Base-by-base conservation (phyloP, 1,140 invertebrate genomes). In the Capitella teleta region DNA sequence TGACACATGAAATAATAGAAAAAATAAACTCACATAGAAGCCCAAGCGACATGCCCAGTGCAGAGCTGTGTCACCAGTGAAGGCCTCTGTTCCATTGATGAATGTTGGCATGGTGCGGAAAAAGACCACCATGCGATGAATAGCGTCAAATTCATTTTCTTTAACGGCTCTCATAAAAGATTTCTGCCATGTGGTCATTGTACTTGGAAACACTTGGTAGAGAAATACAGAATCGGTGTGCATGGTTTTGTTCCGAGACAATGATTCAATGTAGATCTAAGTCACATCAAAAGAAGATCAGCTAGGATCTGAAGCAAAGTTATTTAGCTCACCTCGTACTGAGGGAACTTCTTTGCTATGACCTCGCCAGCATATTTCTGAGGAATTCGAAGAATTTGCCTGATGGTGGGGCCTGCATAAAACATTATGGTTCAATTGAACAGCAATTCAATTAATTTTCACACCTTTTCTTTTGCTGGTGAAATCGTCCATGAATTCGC, bases 141-240 rank as follows among this genome's bases (percentile, higher is more conserved):
- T 58, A 5, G 60, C 62, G 28, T 66, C 62, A 30, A 57, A 53
- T 45, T 71, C 64, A 47, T 63, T 62, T 14, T 71, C 68, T 21
- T 59, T 46, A 12, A 63, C 61, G 14, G 64, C 58, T 38, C 61
- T 62, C 12, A 69, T 57, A 47, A 66, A 66, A 25, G 62, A 49
- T 42, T 52, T 52, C 25, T 71, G 66, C 66, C 66, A 70, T 12
- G 56, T 59, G 12, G 51, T 47, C 0, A 59, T 61, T 52, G 58
- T 66, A 8, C 62, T 62, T 14, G 67, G 68, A 52, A 71, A 71
- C 8, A 71, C 64, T 53, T 70, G 67, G 45, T 71, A 71, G 41
- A 71, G 52, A 54, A 71, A 67, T 50, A 49, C 44, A 4, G 58
- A 58, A n/a, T 63, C 64, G 16, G 59, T 52, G 37, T 62, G 61